Evolutionary conservation across 2,797 vertebrate genomes (phyloP), one percentile per base, ranked within the genome.

Genomic region (Sus cebifrons): DNA sequence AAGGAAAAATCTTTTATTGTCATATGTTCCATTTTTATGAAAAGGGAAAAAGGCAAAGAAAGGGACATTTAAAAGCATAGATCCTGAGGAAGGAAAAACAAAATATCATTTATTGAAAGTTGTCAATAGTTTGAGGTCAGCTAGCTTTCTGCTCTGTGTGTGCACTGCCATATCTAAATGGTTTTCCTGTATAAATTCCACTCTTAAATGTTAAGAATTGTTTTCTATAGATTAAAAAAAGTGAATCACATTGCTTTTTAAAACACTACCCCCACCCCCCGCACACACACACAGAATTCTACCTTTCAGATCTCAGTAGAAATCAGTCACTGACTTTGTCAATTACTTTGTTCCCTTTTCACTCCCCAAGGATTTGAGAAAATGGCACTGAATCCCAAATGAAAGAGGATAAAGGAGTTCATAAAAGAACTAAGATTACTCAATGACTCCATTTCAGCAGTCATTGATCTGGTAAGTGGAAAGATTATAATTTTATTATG

Each of bases 331-430:
- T 67, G 29, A 27, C 5, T 78, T 84, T 64, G 73, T 71, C 17
- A 73, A 18, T 73, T 83, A 56, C 25, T 68, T n/a, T 86, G 12
- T 62, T 8, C 36, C 32, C 44, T 86, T 79, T 84, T 86, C 68
- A 86, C 8, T 77, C 77, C 4, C 65, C 54, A 94, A 81, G 4
- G 67, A 90, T 74, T 74, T 97, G 64, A 88, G 84, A 77, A 94
- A 89, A 92, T 62, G 44, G 54, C 10, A 70, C 56, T 3, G 21
- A 94, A 74, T 90, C 32, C 92, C 36, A 70, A 74, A 65, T 27
- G 49, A 85, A 23, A 89, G 17, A 32, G 5, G 18, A 52, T 65
- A 58, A 78, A 78, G 21, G 54, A 78, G 27, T 58, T 90, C 82
- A 56, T 18, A 54, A 86, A 81, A 44, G 17, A 6, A 29, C 36